phyloP scores from a whole-genome alignment of 2,888 invertebrate species.

The Strigamia transsilvanica region DNA sequence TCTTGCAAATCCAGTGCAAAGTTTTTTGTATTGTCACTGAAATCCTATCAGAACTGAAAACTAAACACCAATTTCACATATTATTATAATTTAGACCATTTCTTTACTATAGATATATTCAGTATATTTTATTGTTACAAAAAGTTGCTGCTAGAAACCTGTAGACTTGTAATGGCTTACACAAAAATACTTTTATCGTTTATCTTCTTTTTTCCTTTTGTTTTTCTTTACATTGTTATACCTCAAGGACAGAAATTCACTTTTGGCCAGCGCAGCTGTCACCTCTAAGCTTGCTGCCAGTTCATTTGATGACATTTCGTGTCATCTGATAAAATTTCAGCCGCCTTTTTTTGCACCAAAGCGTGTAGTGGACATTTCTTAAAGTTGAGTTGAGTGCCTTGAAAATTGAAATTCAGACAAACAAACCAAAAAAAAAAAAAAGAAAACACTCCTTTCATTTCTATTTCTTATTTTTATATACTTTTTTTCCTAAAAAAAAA shows the following conservation, averaged over 20 bases:
- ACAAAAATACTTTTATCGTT: slow-evolving; percentile 18
- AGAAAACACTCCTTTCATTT: background rate
- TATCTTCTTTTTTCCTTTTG: slow-evolving; percentile 29
- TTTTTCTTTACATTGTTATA: slow-evolving; percentile 32
- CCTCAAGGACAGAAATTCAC: slow-evolving; percentile 49
- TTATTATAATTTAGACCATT: too few species aligned
- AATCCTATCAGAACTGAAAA: too few species aligned
- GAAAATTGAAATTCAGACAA: slow-evolving; percentile 21
- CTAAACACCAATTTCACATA: too few species aligned
- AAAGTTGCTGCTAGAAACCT: background rate
- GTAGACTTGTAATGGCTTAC: slow-evolving; percentile 1
- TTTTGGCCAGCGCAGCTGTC: slow-evolving; percentile 35
- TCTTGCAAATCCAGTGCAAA: too few species aligned
- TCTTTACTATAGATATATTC: too few species aligned
- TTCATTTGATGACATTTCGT: slow-evolving; percentile 46
- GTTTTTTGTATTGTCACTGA: too few species aligned
- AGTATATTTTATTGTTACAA: too few species aligned
- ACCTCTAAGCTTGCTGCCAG: slow-evolving; percentile 49
- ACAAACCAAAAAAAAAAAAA: slow-evolving; percentile 22
- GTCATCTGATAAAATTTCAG: slow-evolving; percentile 45
- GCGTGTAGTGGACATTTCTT: slow-evolving; percentile 43
- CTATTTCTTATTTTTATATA: background rate
- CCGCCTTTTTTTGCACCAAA: slow-evolving; percentile 17
- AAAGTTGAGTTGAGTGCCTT: slow-evolving; percentile 4
- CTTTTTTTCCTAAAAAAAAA: background rate